Conservation (phyloP, 2,888 invertebrate species). For the Sialis lutaria region DNA sequence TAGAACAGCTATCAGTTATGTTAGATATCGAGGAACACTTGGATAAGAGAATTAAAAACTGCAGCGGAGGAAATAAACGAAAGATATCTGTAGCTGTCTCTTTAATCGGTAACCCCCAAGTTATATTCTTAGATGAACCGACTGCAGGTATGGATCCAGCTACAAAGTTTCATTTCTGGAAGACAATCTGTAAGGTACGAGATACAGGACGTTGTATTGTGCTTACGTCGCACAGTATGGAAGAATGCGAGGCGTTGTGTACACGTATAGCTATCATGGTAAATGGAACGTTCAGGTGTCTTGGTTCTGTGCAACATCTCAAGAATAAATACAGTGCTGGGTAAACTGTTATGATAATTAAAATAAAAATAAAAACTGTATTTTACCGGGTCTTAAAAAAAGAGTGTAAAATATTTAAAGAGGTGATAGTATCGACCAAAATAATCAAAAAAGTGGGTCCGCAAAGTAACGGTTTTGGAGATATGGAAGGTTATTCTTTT, state of each 20-base stretch:
- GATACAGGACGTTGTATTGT: conserved; percentile 58
- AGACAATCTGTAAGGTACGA: conserved; percentile 47
- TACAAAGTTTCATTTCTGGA: conserved; percentile 66
- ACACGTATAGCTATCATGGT: conserved; percentile 71
- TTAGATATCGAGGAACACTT: conserved; percentile 41
- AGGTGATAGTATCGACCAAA: too few relatives aligned
- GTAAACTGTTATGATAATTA: conserved; percentile 16
- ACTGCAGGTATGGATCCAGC: conserved; percentile 60
- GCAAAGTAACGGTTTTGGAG: too few relatives aligned
- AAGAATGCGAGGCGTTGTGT: conserved; percentile 73
- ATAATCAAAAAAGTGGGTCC: too few relatives aligned
- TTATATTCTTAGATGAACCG: conserved; percentile 53
- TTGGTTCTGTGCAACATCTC: conserved; percentile 65
- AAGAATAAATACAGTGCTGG: conserved; percentile 62
- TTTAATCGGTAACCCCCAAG: conserved; percentile 46
- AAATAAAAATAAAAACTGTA: too few relatives aligned
- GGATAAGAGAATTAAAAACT: conserved; percentile 38
- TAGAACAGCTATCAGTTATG: conserved; percentile 29
- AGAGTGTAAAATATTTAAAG: too few relatives aligned
- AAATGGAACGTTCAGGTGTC: conserved; percentile 63
- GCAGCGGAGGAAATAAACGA: conserved; percentile 58
- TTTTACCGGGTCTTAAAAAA: too few relatives aligned
- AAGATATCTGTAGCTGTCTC: conserved; percentile 57
- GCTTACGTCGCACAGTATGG: conserved; percentile 76
- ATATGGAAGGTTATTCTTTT: too few relatives aligned